phyloP scores from a whole-genome alignment of 2,113 vertebrate genomes.

The Rattus rattus region DNA sequence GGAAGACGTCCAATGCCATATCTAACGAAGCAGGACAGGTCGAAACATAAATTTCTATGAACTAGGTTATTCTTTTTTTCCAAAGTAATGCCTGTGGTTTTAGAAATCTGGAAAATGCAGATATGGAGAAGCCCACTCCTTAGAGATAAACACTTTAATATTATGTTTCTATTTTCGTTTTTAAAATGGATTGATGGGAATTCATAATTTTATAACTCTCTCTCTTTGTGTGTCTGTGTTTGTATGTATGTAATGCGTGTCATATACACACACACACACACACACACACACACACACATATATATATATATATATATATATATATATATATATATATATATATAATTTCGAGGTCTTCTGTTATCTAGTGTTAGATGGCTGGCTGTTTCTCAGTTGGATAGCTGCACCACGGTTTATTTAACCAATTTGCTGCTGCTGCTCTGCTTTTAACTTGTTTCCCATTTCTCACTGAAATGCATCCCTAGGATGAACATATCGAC shows the following conservation, averaged over 20 bases:
- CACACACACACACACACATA: no score
- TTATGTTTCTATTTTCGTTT: neutral
- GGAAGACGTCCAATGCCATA: neutral
- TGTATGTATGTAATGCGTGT: no score
- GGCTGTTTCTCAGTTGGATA: conserved; percentile 27
- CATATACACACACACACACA: no score
- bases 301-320: no score
- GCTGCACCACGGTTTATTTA: conserved; percentile 40
- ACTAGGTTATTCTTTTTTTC: neutral
- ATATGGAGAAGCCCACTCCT: neutral
- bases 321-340: neutral
- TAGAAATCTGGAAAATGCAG: conserved; percentile 6
- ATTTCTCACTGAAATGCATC: conserved; percentile 56
- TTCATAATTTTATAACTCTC: neutral
- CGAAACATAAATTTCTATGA: neutral
- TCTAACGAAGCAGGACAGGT: neutral
- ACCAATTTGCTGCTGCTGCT: conserved; percentile 31
- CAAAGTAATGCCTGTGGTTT: neutral
- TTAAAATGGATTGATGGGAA: neutral
- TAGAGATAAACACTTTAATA: conserved; percentile 32
- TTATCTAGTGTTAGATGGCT: neutral
- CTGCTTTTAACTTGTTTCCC: conserved; percentile 44
- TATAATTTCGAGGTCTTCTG: neutral
- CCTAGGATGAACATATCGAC: conserved; percentile 32
- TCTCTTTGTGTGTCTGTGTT: neutral